phyloP scores from a whole-genome alignment of 2,113 vertebrate genomes.

The Centropus bengalensis region DNA sequence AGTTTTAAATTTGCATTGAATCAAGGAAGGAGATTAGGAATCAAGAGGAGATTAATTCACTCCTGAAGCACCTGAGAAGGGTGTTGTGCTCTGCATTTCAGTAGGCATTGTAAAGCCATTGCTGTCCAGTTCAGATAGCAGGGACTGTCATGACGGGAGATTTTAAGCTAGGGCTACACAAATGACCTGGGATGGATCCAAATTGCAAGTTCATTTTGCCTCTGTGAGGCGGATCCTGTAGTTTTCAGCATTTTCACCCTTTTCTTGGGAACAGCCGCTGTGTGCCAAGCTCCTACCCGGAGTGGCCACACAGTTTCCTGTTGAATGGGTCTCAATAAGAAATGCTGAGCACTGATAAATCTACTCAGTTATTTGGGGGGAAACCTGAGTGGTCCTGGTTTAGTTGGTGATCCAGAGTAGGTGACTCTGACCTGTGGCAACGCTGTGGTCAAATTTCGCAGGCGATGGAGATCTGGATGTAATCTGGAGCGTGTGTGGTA shows the following conservation, averaged over 20 bases:
- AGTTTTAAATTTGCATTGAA: background rate
- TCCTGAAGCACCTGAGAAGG: background rate
- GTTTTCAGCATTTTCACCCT: background rate
- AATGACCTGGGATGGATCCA: background rate
- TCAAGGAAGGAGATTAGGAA: background rate
- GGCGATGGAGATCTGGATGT: background rate
- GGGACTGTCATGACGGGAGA: background rate
- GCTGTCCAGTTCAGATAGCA: background rate
- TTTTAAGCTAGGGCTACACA: background rate
- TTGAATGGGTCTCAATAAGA: background rate
- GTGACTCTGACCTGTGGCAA: background rate
- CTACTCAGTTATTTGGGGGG: background rate
- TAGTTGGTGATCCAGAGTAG: background rate
- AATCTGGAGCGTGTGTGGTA: background rate
- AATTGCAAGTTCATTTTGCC: background rate
- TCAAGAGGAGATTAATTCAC: background rate
- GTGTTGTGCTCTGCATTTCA: background rate
- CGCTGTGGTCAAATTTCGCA: background rate
- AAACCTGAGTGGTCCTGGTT: background rate
- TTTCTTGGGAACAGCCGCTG: background rate
- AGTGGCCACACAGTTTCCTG: accelerated
- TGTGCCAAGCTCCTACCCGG: background rate
- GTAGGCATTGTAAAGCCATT: background rate
- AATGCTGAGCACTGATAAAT: background rate
- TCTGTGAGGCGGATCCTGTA: background rate